Percentiles rank a stretch among this genome's conserved stretches.
phyloP scores from a whole-genome alignment of 2,113 vertebrate species.

The Takifugu flavidus region DNA sequence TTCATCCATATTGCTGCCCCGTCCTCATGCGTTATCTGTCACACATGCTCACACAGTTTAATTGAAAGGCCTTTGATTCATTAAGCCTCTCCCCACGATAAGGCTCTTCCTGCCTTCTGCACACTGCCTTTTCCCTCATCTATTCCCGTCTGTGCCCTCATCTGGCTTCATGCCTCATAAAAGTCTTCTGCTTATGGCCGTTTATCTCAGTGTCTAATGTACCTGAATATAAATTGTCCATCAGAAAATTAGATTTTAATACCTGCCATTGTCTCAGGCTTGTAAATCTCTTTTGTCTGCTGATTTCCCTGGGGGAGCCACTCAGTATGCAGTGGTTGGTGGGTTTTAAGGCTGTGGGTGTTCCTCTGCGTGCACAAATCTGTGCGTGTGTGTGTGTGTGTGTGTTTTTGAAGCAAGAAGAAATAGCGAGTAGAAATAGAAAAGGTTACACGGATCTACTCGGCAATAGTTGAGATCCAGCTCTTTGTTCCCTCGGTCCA shows the following conservation, averaged over 20 bases:
- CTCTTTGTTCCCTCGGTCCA: background rate
- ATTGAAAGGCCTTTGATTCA: conserved; percentile 55
- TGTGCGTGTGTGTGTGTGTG: conserved; percentile 12
- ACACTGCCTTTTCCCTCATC: conserved; percentile 1
- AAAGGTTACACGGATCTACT: background rate
- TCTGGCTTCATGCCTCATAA: conserved; percentile 4
- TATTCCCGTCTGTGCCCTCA: conserved; percentile 5
- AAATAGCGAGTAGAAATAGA: background rate
- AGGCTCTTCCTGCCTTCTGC: conserved; percentile 9
- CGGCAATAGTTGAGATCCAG: background rate
- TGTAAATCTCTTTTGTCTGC: conserved; percentile 40
- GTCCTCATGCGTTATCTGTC: conserved; percentile 34
- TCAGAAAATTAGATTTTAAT: conserved; percentile 55
- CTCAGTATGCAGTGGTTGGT: conserved; percentile 33
- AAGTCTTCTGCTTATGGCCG: conserved; percentile 20
- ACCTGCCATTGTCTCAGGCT: conserved; percentile 49
- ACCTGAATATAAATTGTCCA: conserved; percentile 49
- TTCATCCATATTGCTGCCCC: conserved; percentile 51
- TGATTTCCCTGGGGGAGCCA: conserved; percentile 55
- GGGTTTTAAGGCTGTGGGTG: conserved; percentile 21
- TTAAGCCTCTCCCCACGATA: conserved; percentile 30
- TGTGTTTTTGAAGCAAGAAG: conserved; percentile 1
- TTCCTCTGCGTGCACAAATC: conserved; percentile 11
- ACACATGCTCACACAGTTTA: conserved; percentile 42
- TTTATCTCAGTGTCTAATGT: conserved; percentile 55